These are phyloP conservation scores for Synaphobranchus kaupii DNA, from an alignment of 2,797 vertebrate genomes.

Conservation along the genomic window DNA sequence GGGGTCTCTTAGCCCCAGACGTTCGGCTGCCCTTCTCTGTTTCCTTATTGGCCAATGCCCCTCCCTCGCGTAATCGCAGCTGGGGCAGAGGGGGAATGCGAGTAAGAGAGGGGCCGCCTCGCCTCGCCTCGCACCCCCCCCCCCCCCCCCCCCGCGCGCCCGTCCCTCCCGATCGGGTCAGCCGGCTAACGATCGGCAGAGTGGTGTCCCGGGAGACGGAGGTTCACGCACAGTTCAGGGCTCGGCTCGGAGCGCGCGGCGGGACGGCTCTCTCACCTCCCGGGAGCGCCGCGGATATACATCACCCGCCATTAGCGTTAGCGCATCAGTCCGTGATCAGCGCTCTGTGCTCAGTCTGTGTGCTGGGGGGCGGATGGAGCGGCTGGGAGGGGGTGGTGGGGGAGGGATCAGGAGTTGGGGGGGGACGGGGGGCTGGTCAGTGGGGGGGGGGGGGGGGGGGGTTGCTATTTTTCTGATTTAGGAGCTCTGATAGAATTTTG, in stretches of 20 bases:
- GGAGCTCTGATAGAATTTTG: not conserved
- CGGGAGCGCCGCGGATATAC: not conserved
- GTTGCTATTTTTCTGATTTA: not conserved
- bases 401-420: too few species aligned
- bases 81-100: not conserved
- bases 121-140: slow-evolving; percentile 7
- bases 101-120: slow-evolving; percentile 44
- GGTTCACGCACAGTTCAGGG: slow-evolving; percentile 76
- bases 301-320: not conserved
- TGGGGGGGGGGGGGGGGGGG: not conserved
- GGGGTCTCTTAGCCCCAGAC: not conserved
- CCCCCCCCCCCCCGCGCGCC: not conserved
- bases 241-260: slow-evolving; percentile 48
- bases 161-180: slow-evolving; percentile 64
- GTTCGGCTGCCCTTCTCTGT: not conserved
- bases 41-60: not conserved
- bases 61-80: not conserved
- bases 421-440: too few species aligned
- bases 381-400: not conserved
- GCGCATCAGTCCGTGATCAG: not conserved
- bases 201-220: slow-evolving; percentile 63
- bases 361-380: not conserved
- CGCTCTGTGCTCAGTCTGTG: not conserved
- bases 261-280: slow-evolving; percentile 46
- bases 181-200: slow-evolving; percentile 71